These are phyloP conservation scores for Pilophorus perplexus DNA, from an alignment of 2,888 invertebrate genomes.

Conservation along the genomic window DNA sequence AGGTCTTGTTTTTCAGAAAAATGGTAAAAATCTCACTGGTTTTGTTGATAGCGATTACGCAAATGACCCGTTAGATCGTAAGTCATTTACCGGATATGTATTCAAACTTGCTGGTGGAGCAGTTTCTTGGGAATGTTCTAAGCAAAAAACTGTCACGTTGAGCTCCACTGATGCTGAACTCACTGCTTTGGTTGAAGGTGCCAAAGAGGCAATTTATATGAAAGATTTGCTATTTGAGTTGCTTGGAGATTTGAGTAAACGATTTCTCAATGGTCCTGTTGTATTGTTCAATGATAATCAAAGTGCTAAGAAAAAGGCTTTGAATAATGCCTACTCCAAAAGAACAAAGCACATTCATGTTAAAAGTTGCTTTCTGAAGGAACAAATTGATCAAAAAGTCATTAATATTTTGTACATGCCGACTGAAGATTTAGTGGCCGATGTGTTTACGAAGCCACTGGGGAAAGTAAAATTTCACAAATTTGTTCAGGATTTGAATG, in stretches of 20 bases:
- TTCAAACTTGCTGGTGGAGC: conserved; percentile 2
- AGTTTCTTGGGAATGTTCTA: background rate
- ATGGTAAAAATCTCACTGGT: background rate
- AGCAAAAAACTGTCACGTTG: background rate
- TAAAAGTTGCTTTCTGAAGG: background rate
- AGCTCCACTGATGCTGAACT: background rate
- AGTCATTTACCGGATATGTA: conserved; percentile 1
- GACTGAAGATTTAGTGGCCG: too few species aligned
- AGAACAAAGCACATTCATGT: background rate
- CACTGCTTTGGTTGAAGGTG: background rate
- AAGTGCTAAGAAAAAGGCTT: background rate
- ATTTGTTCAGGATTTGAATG: too few species aligned
- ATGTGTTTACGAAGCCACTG: too few species aligned
- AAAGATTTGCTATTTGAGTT: background rate
- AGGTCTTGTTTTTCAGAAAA: background rate
- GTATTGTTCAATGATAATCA: background rate
- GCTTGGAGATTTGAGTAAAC: background rate
- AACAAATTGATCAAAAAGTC: background rate
- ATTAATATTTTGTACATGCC: too few species aligned
- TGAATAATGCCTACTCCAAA: background rate
- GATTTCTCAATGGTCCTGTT: background rate
- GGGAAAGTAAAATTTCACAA: too few species aligned
- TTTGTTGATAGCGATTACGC: conserved; percentile 4
- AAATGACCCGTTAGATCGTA: background rate
- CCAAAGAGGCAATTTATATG: background rate